These are phyloP conservation scores for Sarcophaga bullata DNA, from an alignment of 1,140 invertebrate genomes.

Conservation along the genomic window DNA sequence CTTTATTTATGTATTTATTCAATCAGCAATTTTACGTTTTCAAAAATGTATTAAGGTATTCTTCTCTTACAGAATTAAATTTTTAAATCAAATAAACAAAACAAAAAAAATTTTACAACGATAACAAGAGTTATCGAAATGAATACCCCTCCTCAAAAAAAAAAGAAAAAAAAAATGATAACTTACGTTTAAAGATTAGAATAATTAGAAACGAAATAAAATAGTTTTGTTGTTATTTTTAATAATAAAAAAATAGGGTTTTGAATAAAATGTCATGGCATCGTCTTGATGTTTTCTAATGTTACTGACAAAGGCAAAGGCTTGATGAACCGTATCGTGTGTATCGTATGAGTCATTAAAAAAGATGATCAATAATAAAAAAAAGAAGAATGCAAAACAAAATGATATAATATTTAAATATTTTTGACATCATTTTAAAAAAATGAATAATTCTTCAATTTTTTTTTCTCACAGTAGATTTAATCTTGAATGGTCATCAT, in stretches of 20 bases:
- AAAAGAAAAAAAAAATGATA: background rate
- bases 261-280: too few species aligned
- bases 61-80: background rate
- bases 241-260: background rate
- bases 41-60: background rate
- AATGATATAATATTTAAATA: constrained; percentile 17
- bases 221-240: background rate
- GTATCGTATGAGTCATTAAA: too few species aligned
- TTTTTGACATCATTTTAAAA: constrained; percentile 8
- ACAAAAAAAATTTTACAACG: constrained; percentile 2
- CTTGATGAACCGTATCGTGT: too few species aligned
- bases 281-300: too few species aligned
- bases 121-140: background rate
- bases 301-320: too few species aligned
- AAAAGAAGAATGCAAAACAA: background rate
- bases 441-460: background rate
- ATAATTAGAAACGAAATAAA: background rate
- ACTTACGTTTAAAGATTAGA: background rate
- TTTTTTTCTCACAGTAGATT: background rate
- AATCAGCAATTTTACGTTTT: background rate
- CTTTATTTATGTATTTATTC: background rate
- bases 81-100: background rate
- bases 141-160: background rate
- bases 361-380: too few species aligned
- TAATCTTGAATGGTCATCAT: background rate